Evolutionary conservation across 2,113 vertebrate species (phyloP), one percentile per base, ranked within the genome.

Genomic region (Eleginops maclovinus): DNA sequence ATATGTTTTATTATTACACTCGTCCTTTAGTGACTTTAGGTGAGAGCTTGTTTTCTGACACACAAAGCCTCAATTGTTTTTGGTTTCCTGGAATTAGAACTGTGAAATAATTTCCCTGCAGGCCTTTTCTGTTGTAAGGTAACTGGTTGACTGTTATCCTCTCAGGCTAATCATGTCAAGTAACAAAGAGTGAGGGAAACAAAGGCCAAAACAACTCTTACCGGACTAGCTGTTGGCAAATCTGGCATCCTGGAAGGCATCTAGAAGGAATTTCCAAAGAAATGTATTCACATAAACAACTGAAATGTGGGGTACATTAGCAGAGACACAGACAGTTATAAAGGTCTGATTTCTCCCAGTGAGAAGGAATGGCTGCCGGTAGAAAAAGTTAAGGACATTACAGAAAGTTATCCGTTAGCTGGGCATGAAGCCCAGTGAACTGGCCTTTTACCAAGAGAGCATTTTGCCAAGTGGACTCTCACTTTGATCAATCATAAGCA

Each of bases 241-340:
- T 98, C 84, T 99, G 97, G 93, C 98, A 99, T 97, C 98, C 98
- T 96, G 98, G 97, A 96, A 99, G 97, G 93, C 98, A 99, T 96
- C 98, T 99, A 85, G 40, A 92, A 88, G 77, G 87, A 90, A 87
- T 91, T 22, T 79, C 17, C 86, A 22, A 90, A 4, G 13, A 81
- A 85, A 65, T 3, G 26, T 7, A 62, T 49, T 21, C 53, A 56
- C 31, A 14, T 15, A 44, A 26, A 36, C 15, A 22, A 74, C 28
- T 3, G 16, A 44, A 46, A 56, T 11, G 2, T 63, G 36, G 17
- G 22, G 24, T 12, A 46, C 19, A 44, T 36, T 60, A 72, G 5
- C 3, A 16, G 2, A 22, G 3, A 72, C 21, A 53, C 59, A 47
- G 19, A 21, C 1, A 2, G 19, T 71, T 54, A 28, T 4, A 36